Conservation (phyloP, 2,113 vertebrate genomes). For the Colistium nudipinnis region DNA sequence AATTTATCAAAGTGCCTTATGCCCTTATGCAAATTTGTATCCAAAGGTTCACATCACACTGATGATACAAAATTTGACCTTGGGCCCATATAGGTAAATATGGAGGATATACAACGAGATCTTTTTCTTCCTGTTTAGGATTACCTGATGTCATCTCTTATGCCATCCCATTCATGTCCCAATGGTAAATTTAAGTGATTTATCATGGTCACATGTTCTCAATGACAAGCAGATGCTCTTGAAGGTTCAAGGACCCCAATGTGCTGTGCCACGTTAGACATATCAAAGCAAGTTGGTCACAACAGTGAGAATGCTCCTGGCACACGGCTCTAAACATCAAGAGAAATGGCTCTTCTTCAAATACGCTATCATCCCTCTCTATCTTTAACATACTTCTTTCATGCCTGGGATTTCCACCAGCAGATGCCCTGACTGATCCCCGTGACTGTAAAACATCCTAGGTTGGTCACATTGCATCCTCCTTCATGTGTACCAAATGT, state of each 20-base stretch:
- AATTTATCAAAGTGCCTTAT: constrained; percentile 21
- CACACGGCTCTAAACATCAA: constrained; percentile 27
- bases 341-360: constrained; percentile 3
- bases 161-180: constrained; percentile 28
- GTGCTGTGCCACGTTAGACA: constrained; percentile 16
- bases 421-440: neutral
- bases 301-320: constrained; percentile 40
- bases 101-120: constrained; percentile 2
- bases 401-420: constrained; percentile 5
- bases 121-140: constrained; percentile 27
- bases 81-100: constrained; percentile 10
- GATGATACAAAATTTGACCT: constrained; percentile 11
- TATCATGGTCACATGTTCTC: constrained; percentile 66
- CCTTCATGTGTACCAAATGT: constrained; percentile 18
- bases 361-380: constrained; percentile 13
- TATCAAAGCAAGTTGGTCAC: constrained; percentile 46
- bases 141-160: constrained; percentile 41
- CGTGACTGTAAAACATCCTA: neutral
- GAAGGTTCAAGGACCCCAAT: constrained; percentile 49
- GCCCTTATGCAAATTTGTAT: constrained; percentile 23
- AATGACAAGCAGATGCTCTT: constrained; percentile 70
- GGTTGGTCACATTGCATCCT: constrained; percentile 9
- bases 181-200: constrained; percentile 44
- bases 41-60: constrained; percentile 23
- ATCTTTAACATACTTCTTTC: constrained; percentile 19